These are phyloP conservation scores for Peromyscus nudipes DNA, from an alignment of 2,797 vertebrate genomes.

Conservation along the genomic window DNA sequence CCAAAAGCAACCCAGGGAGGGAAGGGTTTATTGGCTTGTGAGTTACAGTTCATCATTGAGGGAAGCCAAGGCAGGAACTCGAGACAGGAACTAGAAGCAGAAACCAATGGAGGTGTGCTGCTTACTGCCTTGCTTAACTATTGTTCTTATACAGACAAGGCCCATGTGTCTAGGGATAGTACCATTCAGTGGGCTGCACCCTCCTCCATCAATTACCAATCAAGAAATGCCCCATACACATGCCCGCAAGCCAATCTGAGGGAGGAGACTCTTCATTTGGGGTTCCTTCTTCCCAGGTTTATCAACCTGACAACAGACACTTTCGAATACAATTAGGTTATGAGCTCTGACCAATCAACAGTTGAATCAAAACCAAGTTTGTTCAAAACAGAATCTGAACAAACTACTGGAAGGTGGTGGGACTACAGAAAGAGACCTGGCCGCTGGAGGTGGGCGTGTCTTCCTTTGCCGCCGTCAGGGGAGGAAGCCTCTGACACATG, in stretches of 20 bases:
- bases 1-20: neutral
- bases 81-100: neutral
- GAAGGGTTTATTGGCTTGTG: neutral
- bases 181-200: neutral
- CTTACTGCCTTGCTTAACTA: neutral
- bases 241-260: neutral
- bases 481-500: neutral
- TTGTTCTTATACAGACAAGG: neutral
- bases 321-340: neutral
- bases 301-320: neutral
- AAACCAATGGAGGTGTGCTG: neutral
- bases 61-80: neutral
- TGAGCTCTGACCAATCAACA: neutral
- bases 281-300: neutral
- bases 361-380: neutral
- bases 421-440: neutral
- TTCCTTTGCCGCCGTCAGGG: neutral
- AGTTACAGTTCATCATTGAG: neutral
- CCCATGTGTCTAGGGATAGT: neutral
- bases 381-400: neutral
- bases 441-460: too few relatives aligned
- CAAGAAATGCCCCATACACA: neutral
- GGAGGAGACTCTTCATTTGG: neutral
- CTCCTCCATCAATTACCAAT: neutral
- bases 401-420: neutral